Conservation (phyloP, 2,888 invertebrate species). For the Drosophila tanythrix region DNA sequence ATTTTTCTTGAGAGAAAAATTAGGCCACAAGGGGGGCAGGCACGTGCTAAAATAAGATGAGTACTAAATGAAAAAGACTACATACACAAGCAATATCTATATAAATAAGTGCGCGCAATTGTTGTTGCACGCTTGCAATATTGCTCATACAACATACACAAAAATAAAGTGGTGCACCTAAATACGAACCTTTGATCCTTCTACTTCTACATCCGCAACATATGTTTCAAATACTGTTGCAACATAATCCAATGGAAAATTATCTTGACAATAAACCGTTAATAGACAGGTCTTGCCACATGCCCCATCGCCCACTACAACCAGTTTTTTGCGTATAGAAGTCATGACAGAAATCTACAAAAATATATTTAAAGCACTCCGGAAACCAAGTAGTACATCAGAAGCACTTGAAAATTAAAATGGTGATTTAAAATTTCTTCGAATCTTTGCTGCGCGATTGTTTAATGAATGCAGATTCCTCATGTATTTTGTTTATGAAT, state of each 20-base stretch:
- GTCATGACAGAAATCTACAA: constrained; percentile 87
- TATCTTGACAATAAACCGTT: constrained; percentile 99
- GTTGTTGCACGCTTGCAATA: constrained; percentile 23
- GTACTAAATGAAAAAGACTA: constrained; percentile 44
- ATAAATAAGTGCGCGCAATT: constrained; percentile 23
- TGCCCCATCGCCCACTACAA: constrained; percentile 98
- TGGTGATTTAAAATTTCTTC: background rate
- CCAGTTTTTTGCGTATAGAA: constrained; percentile 97
- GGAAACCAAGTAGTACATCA: background rate
- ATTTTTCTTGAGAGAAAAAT: constrained; percentile 12
- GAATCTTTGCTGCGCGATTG: background rate
- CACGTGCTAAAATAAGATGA: constrained; percentile 53
- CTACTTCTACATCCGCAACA: constrained; percentile 99
- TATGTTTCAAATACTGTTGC: constrained; percentile 99
- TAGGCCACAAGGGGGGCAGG: constrained; percentile 28
- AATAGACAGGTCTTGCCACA: constrained; percentile 99
- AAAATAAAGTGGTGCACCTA: constrained; percentile 10
- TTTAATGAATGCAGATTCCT: constrained; percentile 24
- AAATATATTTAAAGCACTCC: background rate
- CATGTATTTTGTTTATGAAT: constrained; percentile 49
- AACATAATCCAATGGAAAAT: constrained; percentile 99
- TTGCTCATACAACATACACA: constrained; percentile 1
- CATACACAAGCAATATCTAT: constrained; percentile 8
- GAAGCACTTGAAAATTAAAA: constrained; percentile 84
- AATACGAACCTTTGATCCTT: constrained; percentile 91